Evolutionary conservation across 2,888 invertebrate species (phyloP).

Genomic region (Esperia sulphurella): DNA sequence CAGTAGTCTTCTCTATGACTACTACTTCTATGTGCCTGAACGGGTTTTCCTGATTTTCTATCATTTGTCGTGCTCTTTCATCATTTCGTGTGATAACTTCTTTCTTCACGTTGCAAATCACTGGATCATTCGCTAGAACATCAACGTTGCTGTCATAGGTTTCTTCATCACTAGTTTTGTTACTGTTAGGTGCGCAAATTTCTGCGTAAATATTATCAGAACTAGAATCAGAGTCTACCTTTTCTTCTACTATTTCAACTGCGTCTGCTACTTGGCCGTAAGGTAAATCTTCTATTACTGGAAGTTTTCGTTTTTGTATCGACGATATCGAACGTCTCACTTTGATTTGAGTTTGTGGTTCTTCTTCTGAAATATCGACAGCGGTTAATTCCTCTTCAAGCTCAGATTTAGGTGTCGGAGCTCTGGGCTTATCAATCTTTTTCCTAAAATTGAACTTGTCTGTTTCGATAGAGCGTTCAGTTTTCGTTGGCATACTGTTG

Average conservation of each 20-base stretch:
- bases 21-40: conserved; percentile 76
- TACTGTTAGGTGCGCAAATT: conserved; percentile 75
- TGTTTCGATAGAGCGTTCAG: conserved; percentile 52
- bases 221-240: conserved; percentile 58
- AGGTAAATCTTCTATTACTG: conserved; percentile 82
- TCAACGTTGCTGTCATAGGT: conserved; percentile 64
- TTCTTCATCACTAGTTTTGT: conserved; percentile 61
- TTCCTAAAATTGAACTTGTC: conserved; percentile 71
- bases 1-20: conserved; percentile 73
- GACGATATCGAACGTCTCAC: conserved; percentile 75
- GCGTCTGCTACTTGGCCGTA: conserved; percentile 86
- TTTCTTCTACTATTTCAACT: conserved; percentile 69
- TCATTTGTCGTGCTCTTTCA: conserved; percentile 66
- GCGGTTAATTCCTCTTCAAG: conserved; percentile 55
- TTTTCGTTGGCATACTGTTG: conserved; percentile 74
- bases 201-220: conserved; percentile 85
- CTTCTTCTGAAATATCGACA: conserved; percentile 64
- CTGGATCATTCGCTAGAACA: conserved; percentile 66
- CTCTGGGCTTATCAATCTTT: conserved; percentile 71
- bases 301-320: conserved; percentile 73
- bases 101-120: conserved; percentile 73
- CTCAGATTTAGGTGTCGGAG: conserved; percentile 70
- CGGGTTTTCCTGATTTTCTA: conserved; percentile 67
- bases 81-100: conserved; percentile 70
- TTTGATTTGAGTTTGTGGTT: conserved; percentile 65